Evolutionary conservation across 1,140 invertebrate genomes (phyloP).

Genomic region (Aricia agestis): DNA sequence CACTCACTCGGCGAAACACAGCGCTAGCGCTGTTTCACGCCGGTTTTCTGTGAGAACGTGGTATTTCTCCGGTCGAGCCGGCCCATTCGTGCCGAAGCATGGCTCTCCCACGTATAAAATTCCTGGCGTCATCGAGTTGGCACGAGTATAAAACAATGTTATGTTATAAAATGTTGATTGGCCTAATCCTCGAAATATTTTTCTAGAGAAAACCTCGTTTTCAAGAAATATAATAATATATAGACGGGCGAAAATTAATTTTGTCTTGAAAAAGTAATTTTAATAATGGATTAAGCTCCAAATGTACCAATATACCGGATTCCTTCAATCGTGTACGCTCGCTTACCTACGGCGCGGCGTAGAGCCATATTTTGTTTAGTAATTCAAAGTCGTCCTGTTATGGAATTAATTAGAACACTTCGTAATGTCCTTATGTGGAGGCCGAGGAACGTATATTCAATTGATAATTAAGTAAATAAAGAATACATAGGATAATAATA

Average conservation of each 20-base stretch:
- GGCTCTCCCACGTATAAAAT: too few species aligned
- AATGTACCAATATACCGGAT: not conserved
- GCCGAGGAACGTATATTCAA: not conserved
- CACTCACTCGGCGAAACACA: too few species aligned
- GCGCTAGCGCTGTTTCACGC: too few species aligned
- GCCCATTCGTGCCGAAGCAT: too few species aligned
- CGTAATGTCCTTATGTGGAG: not conserved
- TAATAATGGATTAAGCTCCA: not conserved
- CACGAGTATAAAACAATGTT: not conserved
- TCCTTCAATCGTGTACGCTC: not conserved
- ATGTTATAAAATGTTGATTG: not conserved
- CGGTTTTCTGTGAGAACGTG: too few species aligned
- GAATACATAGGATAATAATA: not conserved
- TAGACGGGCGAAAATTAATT: not conserved
- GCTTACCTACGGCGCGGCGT: not conserved
- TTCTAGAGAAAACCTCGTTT: not conserved
- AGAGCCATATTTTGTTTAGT: not conserved
- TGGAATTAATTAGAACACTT: slow-evolving; percentile 8
- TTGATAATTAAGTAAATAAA: not conserved
- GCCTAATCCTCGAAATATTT: not conserved
- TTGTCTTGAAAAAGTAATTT: not conserved
- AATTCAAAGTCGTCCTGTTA: slow-evolving; percentile 8
- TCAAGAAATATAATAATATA: not conserved
- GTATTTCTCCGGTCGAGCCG: too few species aligned
- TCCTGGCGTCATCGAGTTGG: too few species aligned